These are phyloP conservation scores for Hypotaenidia philippensis DNA, from an alignment of 2,797 vertebrate species.

Conservation along the genomic window DNA sequence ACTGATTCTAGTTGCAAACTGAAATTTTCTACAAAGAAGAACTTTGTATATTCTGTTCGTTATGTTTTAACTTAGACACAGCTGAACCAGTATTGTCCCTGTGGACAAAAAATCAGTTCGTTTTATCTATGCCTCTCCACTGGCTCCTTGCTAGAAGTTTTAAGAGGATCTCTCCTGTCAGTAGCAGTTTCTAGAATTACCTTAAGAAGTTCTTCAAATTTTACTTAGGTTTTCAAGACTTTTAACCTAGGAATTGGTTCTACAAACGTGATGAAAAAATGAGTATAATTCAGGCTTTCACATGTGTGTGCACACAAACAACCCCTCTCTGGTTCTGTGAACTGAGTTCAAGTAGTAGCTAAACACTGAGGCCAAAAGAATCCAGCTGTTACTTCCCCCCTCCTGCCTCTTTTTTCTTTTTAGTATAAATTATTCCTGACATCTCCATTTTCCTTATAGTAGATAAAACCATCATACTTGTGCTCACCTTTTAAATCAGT, in stretches of 20 bases:
- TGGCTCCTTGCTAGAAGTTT: not conserved
- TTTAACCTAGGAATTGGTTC: not conserved
- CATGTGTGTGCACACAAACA: fast-evolving
- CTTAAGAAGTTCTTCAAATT: not conserved
- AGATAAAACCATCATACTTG: not conserved
- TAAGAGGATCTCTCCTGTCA: not conserved
- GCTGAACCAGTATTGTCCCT: not conserved
- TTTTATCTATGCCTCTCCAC: not conserved
- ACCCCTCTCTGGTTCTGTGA: not conserved
- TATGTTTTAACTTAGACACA: not conserved
- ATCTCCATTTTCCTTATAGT: not conserved
- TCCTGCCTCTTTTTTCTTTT: not conserved
- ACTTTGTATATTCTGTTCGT: not conserved
- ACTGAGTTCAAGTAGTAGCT: not conserved
- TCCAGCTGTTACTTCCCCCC: not conserved
- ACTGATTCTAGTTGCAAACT: not conserved
- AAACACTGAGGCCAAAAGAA: not conserved
- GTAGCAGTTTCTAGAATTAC: not conserved
- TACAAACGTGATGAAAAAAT: fast-evolving
- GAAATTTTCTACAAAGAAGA: not conserved
- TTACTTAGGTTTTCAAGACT: not conserved
- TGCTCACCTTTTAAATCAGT: not conserved
- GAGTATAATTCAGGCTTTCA: not conserved
- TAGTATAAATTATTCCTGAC: not conserved
- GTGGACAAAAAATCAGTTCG: not conserved